These are phyloP conservation scores for Clarias laeviceps DNA, from an alignment of 2,797 vertebrate genomes.

Conservation along the genomic window DNA sequence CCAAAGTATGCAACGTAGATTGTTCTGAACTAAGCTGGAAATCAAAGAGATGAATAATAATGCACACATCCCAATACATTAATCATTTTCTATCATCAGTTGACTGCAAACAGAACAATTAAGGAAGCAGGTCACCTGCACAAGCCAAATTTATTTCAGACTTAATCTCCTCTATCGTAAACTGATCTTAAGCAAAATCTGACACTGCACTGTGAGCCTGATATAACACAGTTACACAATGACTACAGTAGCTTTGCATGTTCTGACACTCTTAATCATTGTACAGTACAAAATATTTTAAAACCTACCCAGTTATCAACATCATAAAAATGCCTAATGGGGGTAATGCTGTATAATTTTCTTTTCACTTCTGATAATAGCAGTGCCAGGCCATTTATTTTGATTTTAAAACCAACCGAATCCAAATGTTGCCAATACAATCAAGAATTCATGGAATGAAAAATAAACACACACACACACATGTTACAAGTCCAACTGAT, in stretches of 20 bases:
- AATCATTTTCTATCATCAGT: not conserved
- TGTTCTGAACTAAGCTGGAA: not conserved
- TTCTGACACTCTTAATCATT: not conserved
- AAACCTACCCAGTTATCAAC: not conserved
- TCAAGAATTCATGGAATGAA: not conserved
- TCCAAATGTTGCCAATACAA: not conserved
- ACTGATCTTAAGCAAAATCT: conserved; percentile 17
- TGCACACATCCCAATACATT: not conserved
- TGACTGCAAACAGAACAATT: conserved; percentile 15
- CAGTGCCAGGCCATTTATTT: not conserved
- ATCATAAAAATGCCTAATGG: not conserved
- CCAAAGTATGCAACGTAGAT: not conserved
- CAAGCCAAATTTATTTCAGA: conserved; percentile 13
- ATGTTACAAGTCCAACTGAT: not conserved
- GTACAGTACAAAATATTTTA: not conserved
- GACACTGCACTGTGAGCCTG: conserved; percentile 5
- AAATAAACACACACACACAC: not conserved
- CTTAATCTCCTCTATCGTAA: conserved; percentile 26
- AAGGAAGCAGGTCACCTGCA: conserved; percentile 17
- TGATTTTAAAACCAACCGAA: not conserved
- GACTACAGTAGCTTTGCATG: not conserved
- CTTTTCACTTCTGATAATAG: too few relatives aligned
- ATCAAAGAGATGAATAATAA: conserved; percentile 1
- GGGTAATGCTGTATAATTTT: not conserved
- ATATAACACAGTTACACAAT: conserved; percentile 13